Percentiles rank a stretch among this genome's conserved stretches.
These are phyloP conservation scores for Chouioia cunea DNA, from an alignment of 2,888 invertebrate genomes.

Conservation along the genomic window DNA sequence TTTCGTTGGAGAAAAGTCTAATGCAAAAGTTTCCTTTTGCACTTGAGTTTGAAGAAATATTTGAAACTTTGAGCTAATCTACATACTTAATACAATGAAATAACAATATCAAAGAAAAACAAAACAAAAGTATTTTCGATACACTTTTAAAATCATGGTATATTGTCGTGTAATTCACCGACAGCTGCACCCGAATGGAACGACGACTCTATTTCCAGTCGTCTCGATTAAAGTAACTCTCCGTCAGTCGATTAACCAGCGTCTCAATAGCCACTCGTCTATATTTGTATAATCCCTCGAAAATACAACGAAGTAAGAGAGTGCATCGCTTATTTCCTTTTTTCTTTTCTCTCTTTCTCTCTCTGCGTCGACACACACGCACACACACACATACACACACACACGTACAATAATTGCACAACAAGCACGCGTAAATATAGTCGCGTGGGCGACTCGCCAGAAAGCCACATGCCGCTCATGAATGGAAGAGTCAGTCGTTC, in stretches of 20 bases:
- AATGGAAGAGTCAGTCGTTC: conserved; percentile 1
- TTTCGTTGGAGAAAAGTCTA: no score
- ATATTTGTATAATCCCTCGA: not conserved
- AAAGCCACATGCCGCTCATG: not conserved
- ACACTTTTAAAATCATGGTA: conserved; percentile 1
- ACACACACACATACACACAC: no score
- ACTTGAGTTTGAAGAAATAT: no score
- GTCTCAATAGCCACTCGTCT: no score
- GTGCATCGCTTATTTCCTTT: not conserved
- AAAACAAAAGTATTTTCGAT: no score
- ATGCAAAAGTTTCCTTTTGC: no score
- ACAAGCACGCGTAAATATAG: conserved; percentile 27
- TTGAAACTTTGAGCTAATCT: no score
- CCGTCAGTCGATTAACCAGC: no score
- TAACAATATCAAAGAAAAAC: no score
- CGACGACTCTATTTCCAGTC: conserved; percentile 5
- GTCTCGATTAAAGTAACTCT: not conserved
- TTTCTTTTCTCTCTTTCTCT: not conserved
- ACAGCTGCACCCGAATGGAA: conserved; percentile 10
- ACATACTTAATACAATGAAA: no score
- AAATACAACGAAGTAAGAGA: not conserved
- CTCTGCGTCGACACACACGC: not conserved
- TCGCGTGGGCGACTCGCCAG: conserved; percentile 32
- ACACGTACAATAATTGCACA: conserved; percentile 21
- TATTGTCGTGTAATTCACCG: conserved; percentile 49